Percentiles rank a stretch among this genome's conserved stretches.
These are phyloP conservation scores for Corydoras maculifer DNA, from an alignment of 2,113 vertebrate species.

Conservation along the genomic window DNA sequence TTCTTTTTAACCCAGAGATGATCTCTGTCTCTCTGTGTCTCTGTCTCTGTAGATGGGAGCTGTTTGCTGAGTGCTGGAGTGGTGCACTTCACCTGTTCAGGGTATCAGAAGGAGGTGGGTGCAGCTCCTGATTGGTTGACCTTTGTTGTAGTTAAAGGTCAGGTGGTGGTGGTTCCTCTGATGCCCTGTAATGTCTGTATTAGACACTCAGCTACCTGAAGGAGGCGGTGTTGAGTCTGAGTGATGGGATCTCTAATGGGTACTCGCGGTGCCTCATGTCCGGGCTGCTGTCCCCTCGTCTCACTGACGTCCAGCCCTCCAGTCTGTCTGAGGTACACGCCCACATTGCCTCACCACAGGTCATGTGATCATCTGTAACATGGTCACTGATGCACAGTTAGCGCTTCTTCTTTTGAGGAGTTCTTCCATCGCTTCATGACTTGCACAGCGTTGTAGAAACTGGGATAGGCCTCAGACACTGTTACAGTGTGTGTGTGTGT, in stretches of 20 bases:
- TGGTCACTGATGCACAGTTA: too few relatives aligned
- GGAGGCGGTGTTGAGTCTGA: constrained; percentile 78
- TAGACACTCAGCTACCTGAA: constrained; percentile 89
- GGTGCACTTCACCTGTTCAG: constrained; percentile 82
- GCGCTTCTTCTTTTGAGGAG: too few relatives aligned
- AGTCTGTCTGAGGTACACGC: constrained; percentile 77
- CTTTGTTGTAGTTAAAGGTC: not conserved
- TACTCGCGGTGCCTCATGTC: constrained; percentile 88
- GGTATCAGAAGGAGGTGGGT: constrained; percentile 88
- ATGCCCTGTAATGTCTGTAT: not conserved
- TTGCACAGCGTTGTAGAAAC: too few relatives aligned
- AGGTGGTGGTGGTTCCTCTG: not conserved
- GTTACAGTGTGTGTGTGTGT: not conserved
- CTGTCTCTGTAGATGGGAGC: constrained; percentile 70
- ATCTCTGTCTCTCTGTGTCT: not conserved
- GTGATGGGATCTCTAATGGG: constrained; percentile 76
- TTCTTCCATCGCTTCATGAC: too few relatives aligned
- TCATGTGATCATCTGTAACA: too few relatives aligned
- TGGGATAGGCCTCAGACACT: too few relatives aligned
- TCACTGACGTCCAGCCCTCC: constrained; percentile 76
- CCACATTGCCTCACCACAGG: not conserved
- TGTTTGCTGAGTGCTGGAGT: constrained; percentile 85
- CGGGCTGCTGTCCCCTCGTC: constrained; percentile 82
- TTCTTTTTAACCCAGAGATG: too few relatives aligned
- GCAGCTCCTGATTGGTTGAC: not conserved